Base-by-base conservation (phyloP, 2,797 vertebrate genomes). In the Artibeus lituratus region DNA sequence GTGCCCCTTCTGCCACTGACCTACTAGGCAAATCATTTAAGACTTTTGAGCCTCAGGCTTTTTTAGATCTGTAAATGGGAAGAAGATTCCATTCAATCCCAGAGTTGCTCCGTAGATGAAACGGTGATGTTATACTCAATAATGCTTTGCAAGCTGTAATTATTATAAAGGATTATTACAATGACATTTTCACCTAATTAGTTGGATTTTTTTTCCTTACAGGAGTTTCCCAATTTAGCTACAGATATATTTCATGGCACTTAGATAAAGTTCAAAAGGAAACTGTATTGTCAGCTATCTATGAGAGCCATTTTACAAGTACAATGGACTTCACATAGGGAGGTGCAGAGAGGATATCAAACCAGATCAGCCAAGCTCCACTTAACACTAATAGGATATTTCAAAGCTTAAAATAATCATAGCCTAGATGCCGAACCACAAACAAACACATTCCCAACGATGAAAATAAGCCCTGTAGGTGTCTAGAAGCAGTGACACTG, bases 351-450 rank as follows among this genome's bases (percentile, higher is more conserved):
- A 59, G 62, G 57, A 86, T 49, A 55, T 55, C 51, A 92, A 93
- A 65, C 83, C 78, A 84, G 39, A 92, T 88, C 76, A 87, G 55
- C 47, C 4, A 0, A 74, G 91, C 57, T 96, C 76, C 78, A 39
- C 21, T 35, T 72, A 88, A 93, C 80, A 51, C 62, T 35, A 42
- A 94, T 78, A 74, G 96, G 82, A 51, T 92, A 92, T 97, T 96
- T 97, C 94, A 95, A 70, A 96, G 65, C 82, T 95, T 97, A 87
- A 76, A 96, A 95, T 81, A 97, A 96, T 95, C 96, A 82, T 95
- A 94, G 77, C n/a, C 92, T 51, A 96, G 78, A 90, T 91, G 42
- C 49, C 62, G 87, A 73, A 95, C 29, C 81, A 57, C 90, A 98
- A 97, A 59, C 86, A 98, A 96, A 88, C 78, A 78, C 1, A 62